A percentile compares a stretch with the other conserved stretches of the same genome.
phyloP scores from a whole-genome alignment of 53 echinoderm and acorn worm genomes.

The Paelopatides confundens region DNA sequence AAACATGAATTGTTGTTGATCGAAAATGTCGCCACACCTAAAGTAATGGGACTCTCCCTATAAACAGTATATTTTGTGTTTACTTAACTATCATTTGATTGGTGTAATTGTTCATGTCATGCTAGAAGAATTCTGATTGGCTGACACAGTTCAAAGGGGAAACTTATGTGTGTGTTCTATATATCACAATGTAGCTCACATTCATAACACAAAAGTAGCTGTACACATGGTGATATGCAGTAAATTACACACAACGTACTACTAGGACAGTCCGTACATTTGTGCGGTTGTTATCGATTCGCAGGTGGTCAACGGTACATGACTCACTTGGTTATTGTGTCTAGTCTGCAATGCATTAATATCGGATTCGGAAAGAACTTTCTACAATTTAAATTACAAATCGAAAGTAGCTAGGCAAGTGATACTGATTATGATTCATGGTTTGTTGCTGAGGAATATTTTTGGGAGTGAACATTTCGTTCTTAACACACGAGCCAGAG shows the following conservation, averaged over 20 bases:
- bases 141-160: slow-evolving; percentile 23
- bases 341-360: too few relatives aligned
- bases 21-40: neutral
- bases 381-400: too few relatives aligned
- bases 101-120: neutral
- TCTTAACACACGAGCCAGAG: too few relatives aligned
- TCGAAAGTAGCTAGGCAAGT: too few relatives aligned
- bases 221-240: neutral
- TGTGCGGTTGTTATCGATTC: neutral
- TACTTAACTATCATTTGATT: neutral
- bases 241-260: neutral
- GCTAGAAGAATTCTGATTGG: neutral
- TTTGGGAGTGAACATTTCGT: too few relatives aligned
- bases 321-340: neutral
- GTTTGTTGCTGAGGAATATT: too few relatives aligned
- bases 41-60: slow-evolving; percentile 13
- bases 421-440: too few relatives aligned
- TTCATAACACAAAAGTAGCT: neutral
- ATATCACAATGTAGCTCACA: too few relatives aligned
- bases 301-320: neutral
- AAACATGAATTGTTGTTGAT: neutral
- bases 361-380: too few relatives aligned
- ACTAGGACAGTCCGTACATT: too few relatives aligned
- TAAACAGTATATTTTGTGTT: neutral
- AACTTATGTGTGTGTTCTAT: neutral